These are phyloP conservation scores for Heliangelus exortis DNA, from an alignment of 2,797 vertebrate genomes.

Conservation along the genomic window DNA sequence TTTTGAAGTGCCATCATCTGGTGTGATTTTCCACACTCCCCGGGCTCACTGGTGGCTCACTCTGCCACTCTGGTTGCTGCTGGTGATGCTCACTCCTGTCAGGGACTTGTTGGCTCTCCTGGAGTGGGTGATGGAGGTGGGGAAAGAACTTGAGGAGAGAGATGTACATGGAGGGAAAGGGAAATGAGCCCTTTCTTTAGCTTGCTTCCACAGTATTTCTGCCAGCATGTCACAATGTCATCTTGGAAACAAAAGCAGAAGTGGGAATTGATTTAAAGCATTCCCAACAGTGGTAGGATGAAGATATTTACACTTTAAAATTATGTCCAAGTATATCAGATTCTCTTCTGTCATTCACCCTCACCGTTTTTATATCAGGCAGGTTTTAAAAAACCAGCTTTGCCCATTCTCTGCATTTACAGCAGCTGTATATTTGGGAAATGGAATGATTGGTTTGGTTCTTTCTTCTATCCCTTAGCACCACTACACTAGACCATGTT, in stretches of 20 bases:
- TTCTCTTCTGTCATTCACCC: background rate
- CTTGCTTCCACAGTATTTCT: background rate
- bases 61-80: background rate
- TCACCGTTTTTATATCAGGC: background rate
- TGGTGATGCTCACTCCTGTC: accelerated
- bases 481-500: slow-evolving; percentile 38
- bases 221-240: accelerated
- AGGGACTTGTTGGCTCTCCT: background rate
- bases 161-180: background rate
- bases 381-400: background rate
- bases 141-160: background rate
- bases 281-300: background rate
- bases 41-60: background rate
- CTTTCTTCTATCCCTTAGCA: background rate
- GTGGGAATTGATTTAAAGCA: background rate
- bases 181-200: background rate
- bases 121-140: background rate
- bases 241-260: background rate
- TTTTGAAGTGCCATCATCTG: background rate
- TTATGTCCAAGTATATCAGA: background rate
- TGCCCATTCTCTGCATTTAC: slow-evolving; percentile 19
- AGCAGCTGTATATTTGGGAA: slow-evolving; percentile 12
- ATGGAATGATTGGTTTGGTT: background rate
- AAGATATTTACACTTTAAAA: background rate
- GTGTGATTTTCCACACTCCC: background rate